Evolutionary conservation across 1,140 invertebrate genomes (phyloP).

Genomic region (Drosophila guanche): DNA sequence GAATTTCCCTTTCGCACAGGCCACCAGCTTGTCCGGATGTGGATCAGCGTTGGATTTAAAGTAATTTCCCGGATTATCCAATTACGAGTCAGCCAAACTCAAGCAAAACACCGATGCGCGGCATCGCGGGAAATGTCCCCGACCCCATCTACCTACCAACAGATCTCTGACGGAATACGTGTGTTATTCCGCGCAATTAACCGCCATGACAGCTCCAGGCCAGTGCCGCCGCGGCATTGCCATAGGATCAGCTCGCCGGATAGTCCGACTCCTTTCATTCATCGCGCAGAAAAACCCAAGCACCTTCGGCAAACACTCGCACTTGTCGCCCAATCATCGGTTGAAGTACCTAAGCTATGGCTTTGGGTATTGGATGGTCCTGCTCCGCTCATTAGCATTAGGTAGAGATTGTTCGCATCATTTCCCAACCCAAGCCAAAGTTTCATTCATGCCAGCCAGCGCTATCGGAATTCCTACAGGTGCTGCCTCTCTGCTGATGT

Average conservation of each 20-base stretch:
- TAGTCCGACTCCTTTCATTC: conserved; percentile 66
- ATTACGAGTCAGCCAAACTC: conserved; percentile 82
- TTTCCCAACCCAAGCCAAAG: conserved; percentile 24
- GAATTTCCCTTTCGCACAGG: conserved; percentile 70
- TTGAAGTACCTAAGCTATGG: conserved; percentile 59
- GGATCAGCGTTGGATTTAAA: conserved; percentile 75
- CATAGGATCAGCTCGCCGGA: conserved; percentile 38
- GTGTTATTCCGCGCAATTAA: conserved; percentile 76
- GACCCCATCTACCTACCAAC: conserved; percentile 21
- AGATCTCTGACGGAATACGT: conserved; percentile 67
- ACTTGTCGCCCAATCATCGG: conserved; percentile 48
- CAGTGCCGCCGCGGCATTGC: conserved; percentile 52
- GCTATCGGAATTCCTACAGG: conserved; percentile 60
- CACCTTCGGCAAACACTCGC: conserved; percentile 4
- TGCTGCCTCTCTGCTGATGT: conserved; percentile 33
- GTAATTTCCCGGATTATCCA: conserved; percentile 81
- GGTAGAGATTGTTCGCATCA: conserved; percentile 31
- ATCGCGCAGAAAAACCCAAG: conserved; percentile 47
- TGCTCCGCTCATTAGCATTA: conserved; percentile 74
- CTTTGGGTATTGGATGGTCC: conserved; percentile 38
- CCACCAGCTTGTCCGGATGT: conserved; percentile 59
- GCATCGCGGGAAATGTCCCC: conserved; percentile 43
- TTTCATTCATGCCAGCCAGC: conserved; percentile 49
- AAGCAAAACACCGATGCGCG: conserved; percentile 62
- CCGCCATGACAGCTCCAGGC: conserved; percentile 39